Percentiles rank a stretch among this genome's conserved stretches.
Evolutionary conservation across 2,113 vertebrate species (phyloP).

Genomic region (Excalfactoria chinensis): DNA sequence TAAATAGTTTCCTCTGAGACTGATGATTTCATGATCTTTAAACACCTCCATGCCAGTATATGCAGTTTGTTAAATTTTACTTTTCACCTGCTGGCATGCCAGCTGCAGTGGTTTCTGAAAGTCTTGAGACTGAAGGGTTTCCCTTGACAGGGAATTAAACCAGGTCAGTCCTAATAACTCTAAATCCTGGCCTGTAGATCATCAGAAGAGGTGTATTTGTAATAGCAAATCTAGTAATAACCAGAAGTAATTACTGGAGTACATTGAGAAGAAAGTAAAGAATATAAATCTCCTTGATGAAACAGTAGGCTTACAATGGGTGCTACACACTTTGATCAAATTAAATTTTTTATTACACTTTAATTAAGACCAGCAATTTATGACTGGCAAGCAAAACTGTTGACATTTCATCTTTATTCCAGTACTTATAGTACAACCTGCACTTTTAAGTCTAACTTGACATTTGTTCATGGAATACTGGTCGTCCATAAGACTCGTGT

Average conservation of each 20-base stretch:
- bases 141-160: not conserved
- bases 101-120: not conserved
- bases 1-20: not conserved
- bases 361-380: slow-evolving; percentile 50
- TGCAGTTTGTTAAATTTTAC: not conserved
- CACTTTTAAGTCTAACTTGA: slow-evolving; percentile 9
- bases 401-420: slow-evolving; percentile 20
- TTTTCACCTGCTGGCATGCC: not conserved
- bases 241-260: not conserved
- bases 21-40: not conserved
- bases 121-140: not conserved
- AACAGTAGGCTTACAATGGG: slow-evolving; percentile 39
- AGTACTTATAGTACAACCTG: not conserved
- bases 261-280: not conserved
- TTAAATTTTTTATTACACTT: slow-evolving; percentile 41
- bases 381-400: not conserved
- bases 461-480: not conserved
- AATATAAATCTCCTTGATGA: not conserved
- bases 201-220: not conserved
- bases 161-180: not conserved
- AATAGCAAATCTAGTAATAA: slow-evolving; percentile 28
- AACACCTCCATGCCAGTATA: not conserved
- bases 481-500: not conserved
- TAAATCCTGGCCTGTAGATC: not conserved
- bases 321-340: slow-evolving; percentile 27